A percentile compares a stretch with the other conserved stretches of the same genome.
Conservation (phyloP, 2,888 invertebrate genomes). For the Tipula vernalis region DNA sequence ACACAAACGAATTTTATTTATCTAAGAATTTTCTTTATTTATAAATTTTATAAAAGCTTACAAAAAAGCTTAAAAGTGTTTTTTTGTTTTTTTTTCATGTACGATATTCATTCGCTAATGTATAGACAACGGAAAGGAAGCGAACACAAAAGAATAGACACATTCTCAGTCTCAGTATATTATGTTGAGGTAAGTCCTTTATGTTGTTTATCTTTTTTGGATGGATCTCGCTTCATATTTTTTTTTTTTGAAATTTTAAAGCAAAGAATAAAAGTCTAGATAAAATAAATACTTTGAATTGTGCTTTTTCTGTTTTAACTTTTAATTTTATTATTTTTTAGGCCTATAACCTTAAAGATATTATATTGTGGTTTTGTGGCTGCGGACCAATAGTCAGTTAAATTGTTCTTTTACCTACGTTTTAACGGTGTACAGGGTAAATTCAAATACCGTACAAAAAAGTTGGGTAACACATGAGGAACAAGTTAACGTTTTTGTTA, state of each 20-base stretch:
- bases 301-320: background rate
- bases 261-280: background rate
- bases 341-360: too few species aligned
- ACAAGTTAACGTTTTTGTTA: too few species aligned
- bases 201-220: background rate
- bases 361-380: too few species aligned
- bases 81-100: background rate
- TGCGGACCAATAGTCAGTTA: too few species aligned
- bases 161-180: background rate
- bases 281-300: background rate
- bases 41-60: background rate
- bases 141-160: background rate
- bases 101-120: background rate
- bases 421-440: too few species aligned
- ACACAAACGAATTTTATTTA: background rate
- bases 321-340: too few species aligned
- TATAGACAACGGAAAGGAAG: background rate
- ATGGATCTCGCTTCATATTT: background rate
- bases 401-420: too few species aligned
- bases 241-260: background rate
- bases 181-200: background rate
- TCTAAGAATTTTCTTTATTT: background rate
- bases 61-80: background rate
- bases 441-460: too few species aligned
- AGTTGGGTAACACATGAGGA: too few species aligned